Percentiles rank a stretch among this genome's conserved stretches.
Evolutionary conservation across 2,113 vertebrate genomes (phyloP).

Genomic region (Nycticorax nycticorax): DNA sequence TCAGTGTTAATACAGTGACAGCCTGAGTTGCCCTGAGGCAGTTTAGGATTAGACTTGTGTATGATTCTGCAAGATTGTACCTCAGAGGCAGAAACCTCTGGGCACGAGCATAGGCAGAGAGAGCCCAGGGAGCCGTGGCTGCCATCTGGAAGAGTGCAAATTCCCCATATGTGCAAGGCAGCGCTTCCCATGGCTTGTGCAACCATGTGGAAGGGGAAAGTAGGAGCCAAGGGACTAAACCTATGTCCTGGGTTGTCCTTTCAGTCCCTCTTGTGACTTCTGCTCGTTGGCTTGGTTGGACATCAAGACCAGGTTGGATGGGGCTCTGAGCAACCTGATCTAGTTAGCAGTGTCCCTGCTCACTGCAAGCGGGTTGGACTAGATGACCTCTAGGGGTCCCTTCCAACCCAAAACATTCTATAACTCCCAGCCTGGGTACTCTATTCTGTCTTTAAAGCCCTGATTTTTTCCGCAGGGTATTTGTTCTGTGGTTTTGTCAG

Average conservation of each 20-base stretch:
- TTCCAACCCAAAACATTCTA: too few species aligned
- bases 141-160: not conserved
- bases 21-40: not conserved
- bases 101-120: fast-evolving
- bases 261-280: not conserved
- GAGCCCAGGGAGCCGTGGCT: not conserved
- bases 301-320: too few species aligned
- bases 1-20: not conserved
- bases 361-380: too few species aligned
- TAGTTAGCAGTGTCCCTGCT: too few species aligned
- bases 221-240: not conserved
- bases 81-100: not conserved
- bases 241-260: not conserved
- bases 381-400: too few species aligned
- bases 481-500: not conserved
- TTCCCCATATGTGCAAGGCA: fast-evolving
- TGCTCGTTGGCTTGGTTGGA: not conserved
- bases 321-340: too few species aligned
- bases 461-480: not conserved
- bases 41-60: not conserved
- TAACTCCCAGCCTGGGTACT: not conserved
- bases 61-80: not conserved
- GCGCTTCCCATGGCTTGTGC: not conserved
- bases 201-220: fast-evolving
- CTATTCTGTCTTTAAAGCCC: not conserved